Evolutionary conservation across 2,797 vertebrate species (phyloP).

Genomic region (Acestrorhynchus altus): DNA sequence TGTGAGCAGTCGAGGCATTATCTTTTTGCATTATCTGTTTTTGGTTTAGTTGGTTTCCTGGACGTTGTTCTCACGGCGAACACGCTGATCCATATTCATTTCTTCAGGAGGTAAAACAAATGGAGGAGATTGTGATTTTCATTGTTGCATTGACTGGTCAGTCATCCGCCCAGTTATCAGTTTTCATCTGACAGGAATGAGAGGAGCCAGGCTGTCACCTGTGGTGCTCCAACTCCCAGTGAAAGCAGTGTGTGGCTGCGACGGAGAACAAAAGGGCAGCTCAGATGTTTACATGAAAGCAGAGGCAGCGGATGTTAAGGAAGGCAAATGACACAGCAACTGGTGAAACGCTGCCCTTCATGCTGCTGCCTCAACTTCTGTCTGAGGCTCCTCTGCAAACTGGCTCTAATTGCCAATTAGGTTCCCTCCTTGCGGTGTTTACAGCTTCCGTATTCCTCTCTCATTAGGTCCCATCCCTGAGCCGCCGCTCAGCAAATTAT

Average conservation of each 20-base stretch:
- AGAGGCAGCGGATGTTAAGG: slow-evolving; percentile 6
- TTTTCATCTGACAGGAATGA: not conserved
- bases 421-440: slow-evolving; percentile 35
- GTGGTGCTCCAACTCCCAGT: not conserved
- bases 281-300: not conserved
- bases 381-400: slow-evolving; percentile 36
- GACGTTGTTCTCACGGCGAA: not conserved
- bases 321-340: slow-evolving; percentile 10
- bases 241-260: not conserved
- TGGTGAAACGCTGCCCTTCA: slow-evolving; percentile 21
- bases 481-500: slow-evolving; percentile 17
- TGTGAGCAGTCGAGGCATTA: not conserved
- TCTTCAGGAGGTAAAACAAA: no score
- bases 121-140: no score
- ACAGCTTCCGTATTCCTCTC: slow-evolving; percentile 21
- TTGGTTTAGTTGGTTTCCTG: not conserved
- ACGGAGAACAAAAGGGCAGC: not conserved
- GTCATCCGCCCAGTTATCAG: not conserved
- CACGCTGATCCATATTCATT: no score
- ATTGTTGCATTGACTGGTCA: no score
- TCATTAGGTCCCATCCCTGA: slow-evolving; percentile 26
- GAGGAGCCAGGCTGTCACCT: not conserved
- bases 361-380: slow-evolving; percentile 19
- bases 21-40: not conserved
- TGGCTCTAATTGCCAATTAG: slow-evolving; percentile 52